Base-by-base conservation (phyloP, 2,797 vertebrate species). In the Furcifer pardalis region DNA sequence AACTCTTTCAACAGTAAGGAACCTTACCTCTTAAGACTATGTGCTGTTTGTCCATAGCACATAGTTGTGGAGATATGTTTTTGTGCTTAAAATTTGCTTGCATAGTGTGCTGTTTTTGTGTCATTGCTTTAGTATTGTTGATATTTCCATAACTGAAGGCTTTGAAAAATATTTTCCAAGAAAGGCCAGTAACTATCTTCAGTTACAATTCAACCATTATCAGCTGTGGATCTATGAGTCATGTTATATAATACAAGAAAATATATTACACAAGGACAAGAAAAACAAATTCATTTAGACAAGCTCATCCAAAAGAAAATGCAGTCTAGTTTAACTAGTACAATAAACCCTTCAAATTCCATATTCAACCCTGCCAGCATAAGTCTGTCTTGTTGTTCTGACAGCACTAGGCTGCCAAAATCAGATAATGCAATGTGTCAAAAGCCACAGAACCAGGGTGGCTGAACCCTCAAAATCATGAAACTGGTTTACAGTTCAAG, bases 341-440 rank as follows among this genome's bases (percentile, higher is more conserved):
- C 44, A 68, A 79, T 79, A 21, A 79, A 79, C n/a, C 8, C 49
- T 32, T 23, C 37, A 44, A 66, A 23, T 7, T 49, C 62, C 46
- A 5, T 84, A 35, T 79, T 84, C 71, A 56, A 12, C 13, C 27
- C 37, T 72, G 62, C 12, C 37, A 69, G 46, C 72, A 42, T 63
- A 40, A 74, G 27, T 79, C n/a, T 79, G 69, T 52, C 60, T 44
- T 56, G 59, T 44, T 32, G 17, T 79, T 52, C 77, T 49, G 78
- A 79, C 44, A 40, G 62, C 44, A 65, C 37, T 63, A 65, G 60
- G 52, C 59, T 79, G 59, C 69, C 77, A 73, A 52, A 76, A 40
- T 79, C 77, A 79, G 75, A 84, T 77, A 77, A 69, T 77, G 40
- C 37, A 56, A 69, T 84, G 74, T 77, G 40, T 77, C 65, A 65